phyloP scores from a whole-genome alignment of 2,797 vertebrate species.

The Scolopax bukidnonensis region DNA sequence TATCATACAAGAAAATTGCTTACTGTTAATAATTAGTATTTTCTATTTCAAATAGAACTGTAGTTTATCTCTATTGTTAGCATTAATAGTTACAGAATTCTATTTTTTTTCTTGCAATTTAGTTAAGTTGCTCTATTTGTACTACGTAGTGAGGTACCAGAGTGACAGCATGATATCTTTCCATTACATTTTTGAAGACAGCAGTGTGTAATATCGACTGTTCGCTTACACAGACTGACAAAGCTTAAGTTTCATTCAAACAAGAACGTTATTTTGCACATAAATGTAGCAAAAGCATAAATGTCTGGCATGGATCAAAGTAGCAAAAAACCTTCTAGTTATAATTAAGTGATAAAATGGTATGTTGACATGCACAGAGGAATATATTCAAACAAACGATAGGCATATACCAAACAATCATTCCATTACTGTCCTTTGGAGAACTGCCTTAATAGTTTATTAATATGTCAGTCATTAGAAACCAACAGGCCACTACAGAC shows the following conservation, averaged over 20 bases:
- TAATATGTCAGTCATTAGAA: conserved; percentile 36
- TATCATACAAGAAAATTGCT: not conserved
- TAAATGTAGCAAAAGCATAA: not conserved
- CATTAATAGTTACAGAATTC: not conserved
- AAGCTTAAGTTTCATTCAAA: not conserved
- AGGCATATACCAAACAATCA: not conserved
- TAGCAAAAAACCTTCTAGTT: not conserved
- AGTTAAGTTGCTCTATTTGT: not conserved
- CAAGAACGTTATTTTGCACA: not conserved
- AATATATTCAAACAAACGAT: not conserved
- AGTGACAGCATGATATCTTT: not conserved
- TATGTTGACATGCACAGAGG: conserved; percentile 3
- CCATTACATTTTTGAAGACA: conserved; percentile 1
- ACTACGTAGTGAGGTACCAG: not conserved
- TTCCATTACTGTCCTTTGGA: not conserved
- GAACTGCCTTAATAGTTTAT: conserved; percentile 39
- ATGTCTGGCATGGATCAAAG: not conserved
- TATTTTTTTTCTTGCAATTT: not conserved
- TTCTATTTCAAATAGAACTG: conserved; percentile 8
- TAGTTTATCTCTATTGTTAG: not conserved
- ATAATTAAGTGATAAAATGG: conserved; percentile 41
- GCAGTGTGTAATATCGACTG: not conserved
- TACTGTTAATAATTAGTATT: not conserved
- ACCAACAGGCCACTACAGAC: not conserved
- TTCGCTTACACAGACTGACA: not conserved